Conservation (phyloP, 2,888 invertebrate genomes). For the Trilocha varians region DNA sequence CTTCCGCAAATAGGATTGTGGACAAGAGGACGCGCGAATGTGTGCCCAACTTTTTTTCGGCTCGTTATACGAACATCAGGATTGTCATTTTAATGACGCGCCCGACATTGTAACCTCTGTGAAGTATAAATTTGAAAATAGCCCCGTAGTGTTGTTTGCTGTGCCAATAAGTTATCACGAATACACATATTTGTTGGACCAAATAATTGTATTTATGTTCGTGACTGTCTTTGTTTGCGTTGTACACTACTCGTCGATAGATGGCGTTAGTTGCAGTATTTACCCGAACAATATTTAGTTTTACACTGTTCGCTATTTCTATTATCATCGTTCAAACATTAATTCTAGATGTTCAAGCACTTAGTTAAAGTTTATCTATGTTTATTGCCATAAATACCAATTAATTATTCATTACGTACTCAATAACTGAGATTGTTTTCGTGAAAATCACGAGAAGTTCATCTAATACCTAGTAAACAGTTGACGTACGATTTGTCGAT, state of each 20-base stretch:
- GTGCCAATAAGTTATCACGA: constrained; percentile 1
- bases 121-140: constrained; percentile 2
- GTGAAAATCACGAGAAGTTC: too few relatives aligned
- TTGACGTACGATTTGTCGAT: too few relatives aligned
- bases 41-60: constrained; percentile 57
- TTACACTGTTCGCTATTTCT: not conserved
- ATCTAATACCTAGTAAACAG: too few relatives aligned
- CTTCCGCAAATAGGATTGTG: constrained; percentile 68
- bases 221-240: constrained; percentile 9
- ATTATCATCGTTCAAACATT: too few relatives aligned
- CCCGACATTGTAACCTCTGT: constrained; percentile 7
- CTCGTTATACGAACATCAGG: constrained; percentile 38
- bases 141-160: constrained; percentile 1
- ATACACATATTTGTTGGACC: not conserved
- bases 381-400: too few relatives aligned
- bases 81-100: constrained; percentile 29
- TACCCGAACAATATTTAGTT: not conserved
- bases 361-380: too few relatives aligned
- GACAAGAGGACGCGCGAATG: constrained; percentile 53
- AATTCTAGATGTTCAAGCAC: too few relatives aligned
- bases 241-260: constrained; percentile 17
- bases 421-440: too few relatives aligned
- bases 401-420: too few relatives aligned
- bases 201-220: constrained; percentile 4
- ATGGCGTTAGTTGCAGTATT: constrained; percentile 24